Percentiles rank a stretch among this genome's conserved stretches.
Evolutionary conservation across 2,113 vertebrate genomes (phyloP).

Genomic region (Monopterus albus): DNA sequence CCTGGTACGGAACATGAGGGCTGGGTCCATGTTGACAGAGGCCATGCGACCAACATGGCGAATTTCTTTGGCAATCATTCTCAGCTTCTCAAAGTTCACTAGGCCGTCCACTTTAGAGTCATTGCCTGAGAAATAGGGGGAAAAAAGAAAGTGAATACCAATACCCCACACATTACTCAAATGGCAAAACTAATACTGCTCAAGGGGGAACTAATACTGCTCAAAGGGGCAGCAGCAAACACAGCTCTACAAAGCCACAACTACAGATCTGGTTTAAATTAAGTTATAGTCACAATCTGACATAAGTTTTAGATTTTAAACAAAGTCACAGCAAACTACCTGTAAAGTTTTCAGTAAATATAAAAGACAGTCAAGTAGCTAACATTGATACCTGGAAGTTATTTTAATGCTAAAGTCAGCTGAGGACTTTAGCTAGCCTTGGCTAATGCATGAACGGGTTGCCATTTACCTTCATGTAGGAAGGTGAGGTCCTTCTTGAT

Average conservation of each 20-base stretch:
- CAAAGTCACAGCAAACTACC: not conserved
- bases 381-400: no score
- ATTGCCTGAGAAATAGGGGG: constrained; percentile 83
- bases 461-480: constrained; percentile 91
- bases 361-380: not conserved
- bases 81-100: constrained; percentile 98
- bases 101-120: constrained; percentile 98
- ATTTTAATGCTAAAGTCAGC: no score
- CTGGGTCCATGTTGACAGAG: constrained; percentile 98
- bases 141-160: not conserved
- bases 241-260: not conserved
- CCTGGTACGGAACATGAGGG: constrained; percentile 98
- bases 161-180: not conserved
- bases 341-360: no score
- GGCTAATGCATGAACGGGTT: no score
- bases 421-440: no score
- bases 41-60: constrained; percentile 98
- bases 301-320: no score
- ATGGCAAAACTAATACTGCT: not conserved
- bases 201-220: not conserved
- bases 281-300: no score
- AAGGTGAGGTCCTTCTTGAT: constrained; percentile 99
- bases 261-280: not conserved
- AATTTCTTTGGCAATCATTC: constrained; percentile 99
- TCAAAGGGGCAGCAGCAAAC: not conserved